Evolutionary conservation across 1,140 invertebrate species (phyloP), one percentile per base, ranked within the genome.

Genomic region (Pogonomyrmex californicus): DNA sequence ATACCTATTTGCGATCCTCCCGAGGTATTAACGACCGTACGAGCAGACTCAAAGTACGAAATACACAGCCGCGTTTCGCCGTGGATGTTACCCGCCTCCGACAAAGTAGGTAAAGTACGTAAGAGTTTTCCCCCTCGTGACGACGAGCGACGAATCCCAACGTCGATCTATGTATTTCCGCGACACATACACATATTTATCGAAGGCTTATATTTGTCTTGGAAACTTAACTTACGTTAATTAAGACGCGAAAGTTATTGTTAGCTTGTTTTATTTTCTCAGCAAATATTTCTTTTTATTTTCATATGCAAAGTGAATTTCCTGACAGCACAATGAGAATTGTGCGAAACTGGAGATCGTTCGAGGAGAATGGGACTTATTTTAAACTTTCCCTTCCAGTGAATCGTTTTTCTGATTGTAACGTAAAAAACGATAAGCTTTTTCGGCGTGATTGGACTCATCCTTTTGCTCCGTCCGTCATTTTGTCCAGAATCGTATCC

Each of bases 1-100:
- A 89, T 87, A 71, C 70, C 85, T 87, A 81, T 91, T 91, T 81
- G 85, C 85, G 63, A 88, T 79, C 63, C 90, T 23, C 89, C 63
- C 58, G 77, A 88, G 91, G 78, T 91, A 92, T 91, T 91, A 91
- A 87, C 83, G 78, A 71, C 60, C 79, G 71, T 68, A 79, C 78
- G 81, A 85, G 79, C 75, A 79, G 87, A 86, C 75, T 91, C 85
- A 66, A 58, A 79, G 41, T 49, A 83, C 83, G 17, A 86, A 23
- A 47, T 51, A 62, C 54, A 77, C 30, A 38, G 49, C 36, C 38
- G 14, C 14, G 60, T 75, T 81, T 73, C 30, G 41, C 23, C 63
- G 70, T 54, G 41, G 17, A 58, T 85, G 47, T 90, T 83, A 65
- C 3, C 75, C 49, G 63, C n/a, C 30, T n/a, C 41, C 41, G 58